Evolutionary conservation across 2,113 vertebrate genomes (phyloP), one percentile per base, ranked within the genome.

Genomic region (Zapornia atra): DNA sequence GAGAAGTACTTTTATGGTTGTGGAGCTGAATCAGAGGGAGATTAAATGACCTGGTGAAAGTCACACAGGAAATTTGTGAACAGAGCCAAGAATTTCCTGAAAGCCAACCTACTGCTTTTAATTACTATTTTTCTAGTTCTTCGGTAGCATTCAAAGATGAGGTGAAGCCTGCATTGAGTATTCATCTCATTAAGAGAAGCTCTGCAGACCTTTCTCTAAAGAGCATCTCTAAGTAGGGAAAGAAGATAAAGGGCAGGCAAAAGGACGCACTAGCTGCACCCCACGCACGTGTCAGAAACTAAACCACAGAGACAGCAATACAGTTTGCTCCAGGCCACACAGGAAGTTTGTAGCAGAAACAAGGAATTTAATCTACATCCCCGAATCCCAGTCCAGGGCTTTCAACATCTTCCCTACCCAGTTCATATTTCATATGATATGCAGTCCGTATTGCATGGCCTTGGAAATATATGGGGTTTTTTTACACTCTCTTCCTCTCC

Each of bases 281-380:
- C 69, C 44, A 71, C 1, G 0, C 82, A 66, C 1, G 28, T 81
- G 91, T 94, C 90, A 94, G 85, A 93, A 87, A 59, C 72, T 69
- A 53, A 92, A 95, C 57, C 88, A 79, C 81, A 92, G 73, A 94
- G 50, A 59, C 66, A 79, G 48, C 31, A 84, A 69, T 33, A 40
- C 48, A 59, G 48, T 64, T 78, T 92, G 82, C 72, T 95, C 50
- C 77, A 87, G 95, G 92, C 95, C 96, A 96, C 95, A 96, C 92
- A 94, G 92, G 83, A 95, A 94, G 95, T 80, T 86, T 92, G 61
- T 59, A 53, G 70, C 46, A 82, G 66, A 94, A 78, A 79, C 70
- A 85, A 65, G 70, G 88, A 95, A 94, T 94, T 92, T 87, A 77
- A 94, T 92, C 86, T 69, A 28, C 61, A 54, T 69, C 36, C 56